A percentile compares a stretch with the other conserved stretches of the same genome.
These are phyloP conservation scores for Bombyx mori DNA, from an alignment of 1,140 invertebrate genomes.

Conservation along the genomic window ASM3026992v2 NC_085119.1:13294001-13294500, in stretches of 20 bases:
- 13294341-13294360: neutral
- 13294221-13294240: slow-evolving; percentile 57
- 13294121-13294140: slow-evolving; percentile 20
- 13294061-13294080: too few species aligned
- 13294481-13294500: slow-evolving; percentile 15
- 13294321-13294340: neutral
- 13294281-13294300: slow-evolving; percentile 43
- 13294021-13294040: too few species aligned
- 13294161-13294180: slow-evolving; percentile 30
- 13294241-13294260: slow-evolving; percentile 59
- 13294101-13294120: slow-evolving; percentile 17
- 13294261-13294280: slow-evolving; percentile 14
- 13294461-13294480: slow-evolving; percentile 19
- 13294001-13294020: too few species aligned
- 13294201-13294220: slow-evolving; percentile 67
- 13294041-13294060: too few species aligned
- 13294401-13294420: neutral
- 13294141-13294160: slow-evolving; percentile 44
- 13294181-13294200: slow-evolving; percentile 59
- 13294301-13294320: slow-evolving; percentile 12
- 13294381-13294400: neutral
- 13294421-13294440: neutral
- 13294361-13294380: too few species aligned
- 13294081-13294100: slow-evolving; percentile 9
- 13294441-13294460: slow-evolving; percentile 9